Evolutionary conservation across 1,140 invertebrate genomes (phyloP), one percentile per base, ranked within the genome.

Genomic region (Drosophila pandora): DNA sequence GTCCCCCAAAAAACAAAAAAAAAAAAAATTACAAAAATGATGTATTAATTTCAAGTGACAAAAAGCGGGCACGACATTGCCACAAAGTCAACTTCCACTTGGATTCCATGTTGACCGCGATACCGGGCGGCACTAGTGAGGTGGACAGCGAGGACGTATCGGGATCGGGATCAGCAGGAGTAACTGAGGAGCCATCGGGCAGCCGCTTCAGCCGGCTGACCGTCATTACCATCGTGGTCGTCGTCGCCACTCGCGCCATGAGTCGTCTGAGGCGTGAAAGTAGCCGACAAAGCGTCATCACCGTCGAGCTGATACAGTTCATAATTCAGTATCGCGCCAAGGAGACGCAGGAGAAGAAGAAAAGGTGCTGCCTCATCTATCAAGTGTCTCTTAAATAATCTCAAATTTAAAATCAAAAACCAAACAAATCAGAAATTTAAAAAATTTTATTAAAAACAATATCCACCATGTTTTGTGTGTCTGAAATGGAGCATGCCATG

Each of bases 281-380:
- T 68, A 87, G 90, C 64, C 87, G 84, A 50, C 84, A 91, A 73
- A 91, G 90, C 79, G 76, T 91, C 59, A 91, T 91, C 58, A 91
- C 90, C 63, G 90, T 91, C 28, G 90, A 91, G 59, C 74, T 91
- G 32, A 91, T 91, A 75, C 90, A 91, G 75, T 91, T 91, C 74
- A 91, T 91, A 82, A 91, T 91, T 88, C 90, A 91, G 76, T 91
- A 90, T 82, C 85, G 90, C 49, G 90, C 90, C 67, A 65, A 90
- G 90, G 90, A 91, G 80, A 79, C 80, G 37, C 84, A 89, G 89
- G 89, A 90, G 45, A 90, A 90, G 75, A 91, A 90, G 83, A 91
- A 91, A 91, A 91, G 90, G 90, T 91, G 90, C 75, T 28, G 7
- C 25, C 25, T 60, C 47, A 59, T 17, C 49, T 39, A 12, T 10